A percentile compares a stretch with the other conserved stretches of the same genome.
Evolutionary conservation across 2,888 invertebrate species (phyloP).

Genomic region (Agrochola macilenta): DNA sequence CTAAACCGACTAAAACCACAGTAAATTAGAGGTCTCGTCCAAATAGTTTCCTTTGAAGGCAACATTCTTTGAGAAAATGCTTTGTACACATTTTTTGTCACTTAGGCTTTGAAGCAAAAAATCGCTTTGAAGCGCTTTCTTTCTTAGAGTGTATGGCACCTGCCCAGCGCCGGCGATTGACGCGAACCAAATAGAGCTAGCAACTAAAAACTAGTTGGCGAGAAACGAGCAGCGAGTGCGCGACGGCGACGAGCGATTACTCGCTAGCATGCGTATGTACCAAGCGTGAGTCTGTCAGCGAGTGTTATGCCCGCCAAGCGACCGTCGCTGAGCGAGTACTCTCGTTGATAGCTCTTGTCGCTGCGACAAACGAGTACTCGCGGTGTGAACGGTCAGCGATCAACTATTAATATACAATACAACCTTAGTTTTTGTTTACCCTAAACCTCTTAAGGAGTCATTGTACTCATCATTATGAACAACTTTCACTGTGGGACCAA

Average conservation of each 20-base stretch:
- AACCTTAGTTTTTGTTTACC: too few species aligned
- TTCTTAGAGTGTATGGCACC: background rate
- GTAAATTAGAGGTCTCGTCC: conserved; percentile 14
- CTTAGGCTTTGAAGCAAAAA: conserved; percentile 10
- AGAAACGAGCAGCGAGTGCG: background rate
- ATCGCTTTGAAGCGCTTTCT: conserved; percentile 15
- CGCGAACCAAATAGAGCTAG: background rate
- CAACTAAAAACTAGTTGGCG: background rate
- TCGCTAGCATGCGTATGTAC: background rate
- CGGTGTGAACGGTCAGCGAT: too few species aligned
- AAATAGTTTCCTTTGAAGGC: conserved; percentile 27
- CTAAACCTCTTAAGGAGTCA: too few species aligned
- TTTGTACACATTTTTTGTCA: conserved; percentile 22
- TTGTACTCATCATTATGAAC: too few species aligned
- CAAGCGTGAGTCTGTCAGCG: background rate
- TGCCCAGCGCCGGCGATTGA: background rate
- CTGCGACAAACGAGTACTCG: too few species aligned
- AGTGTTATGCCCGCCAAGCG: background rate
- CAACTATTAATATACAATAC: too few species aligned
- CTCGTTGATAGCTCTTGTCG: too few species aligned
- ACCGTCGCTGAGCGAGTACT: background rate
- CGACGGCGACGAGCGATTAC: background rate
- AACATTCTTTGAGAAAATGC: conserved; percentile 23
- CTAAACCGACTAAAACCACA: background rate
- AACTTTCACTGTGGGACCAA: too few species aligned